phyloP scores from a whole-genome alignment of 2,797 vertebrate genomes.

The Holocentrus rufus region DNA sequence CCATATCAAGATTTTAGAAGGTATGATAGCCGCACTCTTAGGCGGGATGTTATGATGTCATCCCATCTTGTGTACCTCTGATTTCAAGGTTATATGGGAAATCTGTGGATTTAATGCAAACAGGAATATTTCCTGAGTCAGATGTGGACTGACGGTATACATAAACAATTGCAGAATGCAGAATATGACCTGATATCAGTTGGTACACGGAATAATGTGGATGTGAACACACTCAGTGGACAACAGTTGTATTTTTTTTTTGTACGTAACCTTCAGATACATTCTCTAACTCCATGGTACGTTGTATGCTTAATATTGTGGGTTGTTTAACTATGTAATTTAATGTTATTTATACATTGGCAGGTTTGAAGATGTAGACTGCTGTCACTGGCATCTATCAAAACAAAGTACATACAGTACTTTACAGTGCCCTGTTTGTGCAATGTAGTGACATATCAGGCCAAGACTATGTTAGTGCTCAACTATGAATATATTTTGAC shows the following conservation, averaged over 20 bases:
- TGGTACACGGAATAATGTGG: not conserved
- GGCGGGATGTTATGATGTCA: not conserved
- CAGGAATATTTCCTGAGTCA: slow-evolving; percentile 32
- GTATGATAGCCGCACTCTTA: slow-evolving; percentile 18
- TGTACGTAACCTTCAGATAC: not conserved
- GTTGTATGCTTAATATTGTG: not conserved
- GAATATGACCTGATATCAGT: not conserved
- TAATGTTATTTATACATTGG: not conserved
- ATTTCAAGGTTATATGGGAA: slow-evolving; percentile 28
- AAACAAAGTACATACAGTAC: not conserved
- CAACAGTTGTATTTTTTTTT: slow-evolving; percentile 3
- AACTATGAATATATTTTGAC: not conserved
- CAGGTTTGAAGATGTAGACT: slow-evolving; percentile 3
- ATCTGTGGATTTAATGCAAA: slow-evolving; percentile 18
- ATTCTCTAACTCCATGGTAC: slow-evolving; percentile 23
- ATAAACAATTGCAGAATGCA: not conserved
- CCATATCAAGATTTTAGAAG: not conserved
- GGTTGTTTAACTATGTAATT: slow-evolving; percentile 20
- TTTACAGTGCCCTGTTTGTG: not conserved
- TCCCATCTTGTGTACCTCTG: slow-evolving; percentile 8
- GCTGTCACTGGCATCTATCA: slow-evolving; percentile 9
- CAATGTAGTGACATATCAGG: slow-evolving; percentile 7
- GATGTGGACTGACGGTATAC: not conserved
- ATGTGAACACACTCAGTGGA: not conserved
- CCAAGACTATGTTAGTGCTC: not conserved